phyloP scores from a whole-genome alignment of 2,888 invertebrate genomes.

The Diaprepes abbreviatus region DNA sequence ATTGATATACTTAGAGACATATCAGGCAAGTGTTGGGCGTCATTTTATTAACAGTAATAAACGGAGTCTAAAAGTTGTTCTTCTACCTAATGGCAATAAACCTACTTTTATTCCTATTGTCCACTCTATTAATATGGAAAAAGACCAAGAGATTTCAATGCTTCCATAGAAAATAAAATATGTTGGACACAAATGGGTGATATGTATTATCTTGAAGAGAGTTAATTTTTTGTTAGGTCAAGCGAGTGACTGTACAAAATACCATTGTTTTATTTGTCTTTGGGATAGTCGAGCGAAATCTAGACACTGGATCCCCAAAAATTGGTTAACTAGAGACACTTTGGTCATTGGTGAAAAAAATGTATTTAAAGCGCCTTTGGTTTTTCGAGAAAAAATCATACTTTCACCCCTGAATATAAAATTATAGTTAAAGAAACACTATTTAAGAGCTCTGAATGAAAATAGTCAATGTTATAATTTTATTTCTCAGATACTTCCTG shows the following conservation, averaged over 20 bases:
- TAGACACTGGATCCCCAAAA: background rate
- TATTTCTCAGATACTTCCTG: background rate
- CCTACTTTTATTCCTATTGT: too few species aligned
- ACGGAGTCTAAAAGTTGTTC: too few species aligned
- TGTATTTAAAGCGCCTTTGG: background rate
- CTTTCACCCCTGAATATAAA: background rate
- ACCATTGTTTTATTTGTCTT: background rate
- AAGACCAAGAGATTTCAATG: too few species aligned
- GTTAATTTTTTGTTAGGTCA: slow-evolving; percentile 10
- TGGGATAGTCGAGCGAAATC: slow-evolving; percentile 14
- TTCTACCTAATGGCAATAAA: too few species aligned
- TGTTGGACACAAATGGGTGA: too few species aligned
- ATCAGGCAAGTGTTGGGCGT: too few species aligned
- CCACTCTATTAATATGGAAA: too few species aligned
- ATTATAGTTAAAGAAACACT: background rate
- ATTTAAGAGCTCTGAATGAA: background rate
- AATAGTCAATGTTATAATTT: background rate
- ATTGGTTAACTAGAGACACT: background rate
- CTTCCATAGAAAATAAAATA: too few species aligned
- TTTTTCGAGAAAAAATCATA: background rate
- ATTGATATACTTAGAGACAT: too few species aligned
- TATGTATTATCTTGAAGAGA: background rate
- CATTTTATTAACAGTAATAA: too few species aligned
- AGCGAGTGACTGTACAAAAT: slow-evolving; percentile 1
- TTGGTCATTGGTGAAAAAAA: background rate